Evolutionary conservation across 1,140 invertebrate species (phyloP), one percentile per base, ranked within the genome.

Genomic region (Philaenus spumarius): DNA sequence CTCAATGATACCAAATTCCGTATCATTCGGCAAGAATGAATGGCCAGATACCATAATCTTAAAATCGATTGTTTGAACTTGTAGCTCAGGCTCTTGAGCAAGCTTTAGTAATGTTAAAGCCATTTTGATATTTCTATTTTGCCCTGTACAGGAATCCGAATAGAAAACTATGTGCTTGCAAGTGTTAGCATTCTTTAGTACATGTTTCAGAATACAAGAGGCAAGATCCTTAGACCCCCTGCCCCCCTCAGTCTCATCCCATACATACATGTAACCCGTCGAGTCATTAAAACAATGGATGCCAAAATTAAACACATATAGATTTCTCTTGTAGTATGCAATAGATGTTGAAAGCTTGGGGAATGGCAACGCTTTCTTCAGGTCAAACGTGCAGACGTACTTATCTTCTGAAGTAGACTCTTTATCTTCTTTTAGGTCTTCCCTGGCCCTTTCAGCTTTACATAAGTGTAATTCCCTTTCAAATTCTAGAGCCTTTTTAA

Each of bases 301-400:
- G 23, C 62, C 60, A 23, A 67, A 65, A 56, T 65, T 66, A 55
- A 58, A 62, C 55, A 64, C 61, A 56, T 67, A 64, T 51, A 65
- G 50, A 59, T 67, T 67, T 58, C 62, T 62, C 52, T 65, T 65
- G 62, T 65, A 65, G 62, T 67, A 67, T 54, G 64, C 64, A 55
- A 64, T 48, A 15, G 61, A 64, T 55, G 59, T 62, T 19, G 59
- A 60, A 20, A 67, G 55, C 42, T 66, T 66, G 14, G 62, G 62
- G 58, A 62, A 67, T 9, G 57, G 47, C 51, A 67, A 60, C 45
- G 63, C 62, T 61, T 66, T 67, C 62, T 66, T 39, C n/a, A 67
- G 59, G 47, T 67, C 66, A 50, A 67, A 66, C 34, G 62, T 62
- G 45, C 64, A 60, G 55, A 59, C 61, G 56, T 61, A 62, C 56